Conservation (phyloP, 2,113 vertebrate species). For the Micronisus gabar region DNA sequence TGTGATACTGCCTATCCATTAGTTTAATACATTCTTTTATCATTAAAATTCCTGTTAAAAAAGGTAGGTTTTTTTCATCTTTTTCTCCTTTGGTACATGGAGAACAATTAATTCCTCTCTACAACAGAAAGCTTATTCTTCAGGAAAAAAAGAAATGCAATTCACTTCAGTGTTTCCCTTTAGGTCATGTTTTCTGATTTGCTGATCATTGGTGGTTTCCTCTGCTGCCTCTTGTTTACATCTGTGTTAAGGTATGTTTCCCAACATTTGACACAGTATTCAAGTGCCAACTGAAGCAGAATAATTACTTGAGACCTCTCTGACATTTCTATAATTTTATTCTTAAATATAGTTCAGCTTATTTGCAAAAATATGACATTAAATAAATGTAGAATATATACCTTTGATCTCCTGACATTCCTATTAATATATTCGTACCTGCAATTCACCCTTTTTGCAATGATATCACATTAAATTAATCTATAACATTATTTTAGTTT, state of each 20-base stretch:
- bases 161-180: background rate
- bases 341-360: background rate
- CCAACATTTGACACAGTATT: background rate
- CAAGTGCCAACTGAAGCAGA: background rate
- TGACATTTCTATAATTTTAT: background rate
- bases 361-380: background rate
- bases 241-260: background rate
- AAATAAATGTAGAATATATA: background rate
- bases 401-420: background rate
- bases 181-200: background rate
- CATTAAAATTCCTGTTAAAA: background rate
- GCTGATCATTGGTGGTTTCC: background rate
- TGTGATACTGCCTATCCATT: background rate
- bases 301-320: background rate
- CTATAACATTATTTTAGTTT: background rate
- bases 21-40: background rate
- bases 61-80: rapidly evolving
- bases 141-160: background rate
- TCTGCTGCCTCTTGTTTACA: background rate
- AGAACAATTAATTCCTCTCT: background rate
- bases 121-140: background rate
- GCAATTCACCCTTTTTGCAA: background rate
- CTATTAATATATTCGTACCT: background rate
- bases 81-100: background rate
- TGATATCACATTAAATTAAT: background rate